Evolutionary conservation across 2,888 invertebrate species (phyloP), one percentile per base, ranked within the genome.

Genomic region (Dinocampus coccinellae): DNA sequence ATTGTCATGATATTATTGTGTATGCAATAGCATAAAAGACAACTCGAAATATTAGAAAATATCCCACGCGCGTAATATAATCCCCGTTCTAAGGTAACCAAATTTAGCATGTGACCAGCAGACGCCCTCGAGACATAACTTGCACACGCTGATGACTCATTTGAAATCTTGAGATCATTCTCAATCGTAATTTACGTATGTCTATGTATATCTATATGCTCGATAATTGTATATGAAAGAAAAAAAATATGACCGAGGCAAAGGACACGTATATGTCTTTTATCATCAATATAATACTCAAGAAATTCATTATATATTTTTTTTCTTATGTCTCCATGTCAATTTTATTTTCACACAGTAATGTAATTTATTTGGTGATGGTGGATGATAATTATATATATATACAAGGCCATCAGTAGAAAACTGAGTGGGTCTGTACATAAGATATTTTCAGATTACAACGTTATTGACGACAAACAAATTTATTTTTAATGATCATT

Each of bases 1-100:
- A 16, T 42, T 58, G 53, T n/a, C 22, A 47, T 20, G 20, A 39
- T n/a, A 67, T 34, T 33, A 34, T 11, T 13, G 7, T 34, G 20
- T 16, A 42, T 47, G 39, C 34, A 2, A 60, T 4, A 3, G 60
- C 29, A 13, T 11, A 3, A 13, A n/a, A 3, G n/a, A 16, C 42
- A 52, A 61, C 39, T 33, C 64, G 69, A 76, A 75, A 74, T 75
- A 75, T 73, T 80, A 84, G 82, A 82, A 82, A 82, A 83, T 65
- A 65, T 80, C 83, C 83, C 83, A 85, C 83, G 84, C 84, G 82
- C 83, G 86, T 86, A 86, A 86, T 80, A 85, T 83, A 85, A 86
- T 86, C 86, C 85, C 81, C 79, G 76, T 79, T 75, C 78, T 81
- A 81, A 79, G 83, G 83, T 85, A 82, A 85, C 86, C 86, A 86